phyloP scores from a whole-genome alignment of 2,113 vertebrate genomes.

The Silurus glanis region DNA sequence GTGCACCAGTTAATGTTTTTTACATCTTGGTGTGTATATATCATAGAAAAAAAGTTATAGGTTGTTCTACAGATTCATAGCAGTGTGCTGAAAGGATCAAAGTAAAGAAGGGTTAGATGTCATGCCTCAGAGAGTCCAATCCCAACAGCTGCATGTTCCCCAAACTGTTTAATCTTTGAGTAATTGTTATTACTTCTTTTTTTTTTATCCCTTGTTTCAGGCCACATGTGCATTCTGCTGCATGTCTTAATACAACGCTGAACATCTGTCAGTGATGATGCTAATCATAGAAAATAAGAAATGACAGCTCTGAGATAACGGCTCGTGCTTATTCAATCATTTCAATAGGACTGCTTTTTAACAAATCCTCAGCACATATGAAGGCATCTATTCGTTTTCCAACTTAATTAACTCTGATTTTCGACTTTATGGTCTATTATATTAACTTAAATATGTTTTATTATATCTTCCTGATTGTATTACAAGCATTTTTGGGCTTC shows the following conservation, averaged over 20 bases:
- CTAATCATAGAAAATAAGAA: constrained; percentile 9
- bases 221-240: constrained; percentile 7
- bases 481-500: not conserved
- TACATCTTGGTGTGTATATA: not conserved
- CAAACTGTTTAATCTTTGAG: constrained; percentile 33
- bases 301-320: not conserved
- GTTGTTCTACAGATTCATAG: constrained; percentile 52
- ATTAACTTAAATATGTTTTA: not conserved
- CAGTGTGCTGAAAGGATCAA: constrained; percentile 50
- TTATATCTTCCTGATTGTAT: not conserved
- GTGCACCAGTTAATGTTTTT: not conserved
- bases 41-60: constrained; percentile 31
- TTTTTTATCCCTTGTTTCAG: constrained; percentile 15
- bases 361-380: not conserved
- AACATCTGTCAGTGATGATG: constrained; percentile 26
- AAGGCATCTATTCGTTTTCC: not conserved
- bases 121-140: constrained; percentile 24
- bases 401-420: not conserved
- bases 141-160: constrained; percentile 49
- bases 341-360: not conserved
- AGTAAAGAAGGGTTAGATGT: constrained; percentile 45
- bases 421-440: not conserved
- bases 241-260: constrained; percentile 4
- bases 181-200: not conserved
- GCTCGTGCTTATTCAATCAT: constrained; percentile 5